These are phyloP conservation scores for Achroia grisella DNA, from an alignment of 1,140 invertebrate genomes.

Conservation along the genomic window DNA sequence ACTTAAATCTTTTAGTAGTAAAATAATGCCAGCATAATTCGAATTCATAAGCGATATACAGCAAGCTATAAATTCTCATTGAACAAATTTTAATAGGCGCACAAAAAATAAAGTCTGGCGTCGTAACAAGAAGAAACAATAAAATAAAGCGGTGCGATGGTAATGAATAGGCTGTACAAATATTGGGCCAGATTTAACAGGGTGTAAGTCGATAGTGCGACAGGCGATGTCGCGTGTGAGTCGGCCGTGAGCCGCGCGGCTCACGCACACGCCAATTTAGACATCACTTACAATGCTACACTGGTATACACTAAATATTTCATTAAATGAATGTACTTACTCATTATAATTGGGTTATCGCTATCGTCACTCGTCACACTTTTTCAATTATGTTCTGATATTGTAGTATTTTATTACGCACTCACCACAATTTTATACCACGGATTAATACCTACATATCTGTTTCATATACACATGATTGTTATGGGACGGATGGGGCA, in stretches of 20 bases:
- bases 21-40: neutral
- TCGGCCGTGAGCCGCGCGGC: slow-evolving; percentile 17
- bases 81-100: slow-evolving; percentile 33
- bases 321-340: slow-evolving; percentile 18
- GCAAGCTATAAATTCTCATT: slow-evolving; percentile 20
- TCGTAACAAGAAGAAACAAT: slow-evolving; percentile 45
- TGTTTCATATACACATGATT: too few relatives aligned
- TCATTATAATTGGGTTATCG: slow-evolving; percentile 15
- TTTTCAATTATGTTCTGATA: slow-evolving; percentile 9
- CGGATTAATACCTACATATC: too few relatives aligned
- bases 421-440: too few relatives aligned
- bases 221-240: slow-evolving; percentile 55
- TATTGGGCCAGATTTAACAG: slow-evolving; percentile 62
- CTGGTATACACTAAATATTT: slow-evolving; percentile 21
- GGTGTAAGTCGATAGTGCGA: slow-evolving; percentile 60
- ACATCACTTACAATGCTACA: slow-evolving; percentile 37
- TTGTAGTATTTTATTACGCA: neutral
- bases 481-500: too few relatives aligned
- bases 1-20: neutral
- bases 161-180: slow-evolving; percentile 65
- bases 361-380: slow-evolving; percentile 20
- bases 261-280: slow-evolving; percentile 48
- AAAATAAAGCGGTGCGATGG: slow-evolving; percentile 43
- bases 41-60: neutral
- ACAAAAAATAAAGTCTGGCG: slow-evolving; percentile 19